These are phyloP conservation scores for Oligia fasciuncula DNA, from an alignment of 2,888 invertebrate species.

Conservation along the genomic window DNA sequence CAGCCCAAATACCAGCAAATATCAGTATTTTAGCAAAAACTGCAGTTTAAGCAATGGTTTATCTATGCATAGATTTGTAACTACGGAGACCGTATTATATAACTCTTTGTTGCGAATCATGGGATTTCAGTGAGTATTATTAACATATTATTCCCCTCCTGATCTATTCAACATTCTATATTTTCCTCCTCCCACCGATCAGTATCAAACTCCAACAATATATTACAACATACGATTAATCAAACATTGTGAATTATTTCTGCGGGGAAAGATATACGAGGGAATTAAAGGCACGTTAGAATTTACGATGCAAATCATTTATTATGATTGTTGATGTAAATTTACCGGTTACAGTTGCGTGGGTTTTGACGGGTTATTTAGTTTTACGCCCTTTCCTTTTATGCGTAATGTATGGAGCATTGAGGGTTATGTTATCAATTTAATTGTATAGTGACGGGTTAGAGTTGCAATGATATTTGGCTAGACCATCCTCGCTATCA, in stretches of 20 bases:
- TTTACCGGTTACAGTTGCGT: constrained; percentile 36
- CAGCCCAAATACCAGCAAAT: not conserved
- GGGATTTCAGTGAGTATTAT: not conserved
- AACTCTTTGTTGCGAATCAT: not conserved
- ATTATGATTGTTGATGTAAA: constrained; percentile 60
- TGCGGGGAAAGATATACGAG: constrained; percentile 41
- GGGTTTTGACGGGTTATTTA: constrained; percentile 40
- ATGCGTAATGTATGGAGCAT: constrained; percentile 5
- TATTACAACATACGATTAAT: constrained; percentile 47
- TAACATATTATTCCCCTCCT: not conserved
- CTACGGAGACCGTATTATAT: not conserved
- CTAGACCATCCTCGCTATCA: not conserved
- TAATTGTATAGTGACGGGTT: not conserved
- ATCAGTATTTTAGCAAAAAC: not conserved
- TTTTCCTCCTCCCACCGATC: constrained; percentile 2
- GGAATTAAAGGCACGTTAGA: constrained; percentile 32
- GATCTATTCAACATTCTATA: constrained; percentile 1
- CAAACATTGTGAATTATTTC: constrained; percentile 52
- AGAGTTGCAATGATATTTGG: not conserved
- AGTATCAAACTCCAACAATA: constrained; percentile 33
- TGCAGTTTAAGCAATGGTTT: too few relatives aligned
- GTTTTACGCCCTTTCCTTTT: constrained; percentile 40
- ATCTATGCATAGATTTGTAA: not conserved
- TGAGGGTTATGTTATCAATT: constrained; percentile 12
- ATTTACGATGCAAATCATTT: constrained; percentile 58